Base-by-base conservation (phyloP, 2,888 invertebrate genomes). In the Dynastes grantii region DNA sequence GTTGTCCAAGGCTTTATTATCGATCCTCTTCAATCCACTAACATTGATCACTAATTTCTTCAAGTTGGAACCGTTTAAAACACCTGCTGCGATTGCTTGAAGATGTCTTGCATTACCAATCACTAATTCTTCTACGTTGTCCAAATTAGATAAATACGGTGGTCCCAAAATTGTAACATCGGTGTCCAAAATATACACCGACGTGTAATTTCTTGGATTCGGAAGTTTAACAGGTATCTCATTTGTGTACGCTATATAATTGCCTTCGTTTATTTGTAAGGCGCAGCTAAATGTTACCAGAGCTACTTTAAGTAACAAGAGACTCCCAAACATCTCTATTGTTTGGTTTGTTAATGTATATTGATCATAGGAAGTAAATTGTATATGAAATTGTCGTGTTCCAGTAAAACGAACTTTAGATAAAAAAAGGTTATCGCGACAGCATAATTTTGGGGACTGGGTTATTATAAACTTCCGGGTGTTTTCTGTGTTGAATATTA, bases 91-190 rank as follows among this genome's bases (percentile, higher is more conserved):
- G 11, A 73, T 73, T 37, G 55, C 73, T 16, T 32, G 71, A 16
- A 73, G 40, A 40, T 73, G 22, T 6, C 22, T 61, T 2, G 58
- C 55, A 40, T 73, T 73, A 5, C 58, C 73, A 0, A 73, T 40
- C 22, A 58, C 37, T 16, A 73, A 2, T 58, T 40, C 73, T 22
- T 73, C 58, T 9, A 73, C 45, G 5, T 58, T 37, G 0, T 58
- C 40, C 40, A 73, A 58, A 58, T 73, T 73, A n/a, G 73, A 73
- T 1, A 73, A 16, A 6, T 58, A 73, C 2, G 73, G 73, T 2
- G 73, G 73, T 61, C 58, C 22, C 9, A 73, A 40, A 73, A 58
- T 11, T 2, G 13, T 8, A 13, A 73, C 8, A 6, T 58, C 11
- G 1, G 73, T 9, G 16, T 73, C 73, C 16, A 73, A 9, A 37